Percentiles rank a stretch among this genome's conserved stretches.
phyloP scores from a whole-genome alignment of 2,888 invertebrate genomes.

The Hirtodrosophila duncani region DNA sequence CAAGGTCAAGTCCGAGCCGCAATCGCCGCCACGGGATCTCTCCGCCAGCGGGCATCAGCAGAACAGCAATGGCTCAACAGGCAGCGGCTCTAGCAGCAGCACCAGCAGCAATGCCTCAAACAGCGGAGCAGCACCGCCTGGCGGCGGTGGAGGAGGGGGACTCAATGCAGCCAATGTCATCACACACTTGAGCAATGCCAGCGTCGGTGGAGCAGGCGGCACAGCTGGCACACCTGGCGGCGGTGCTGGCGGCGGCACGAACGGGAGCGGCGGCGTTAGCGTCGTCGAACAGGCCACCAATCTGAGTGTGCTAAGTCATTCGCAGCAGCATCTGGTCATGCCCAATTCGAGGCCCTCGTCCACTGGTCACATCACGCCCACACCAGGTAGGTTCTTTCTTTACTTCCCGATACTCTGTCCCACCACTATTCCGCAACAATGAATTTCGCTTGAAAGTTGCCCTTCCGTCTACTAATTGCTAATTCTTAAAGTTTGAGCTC shows the following conservation, averaged over 20 bases:
- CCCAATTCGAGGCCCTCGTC: slow-evolving; percentile 80
- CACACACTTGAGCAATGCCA: slow-evolving; percentile 53
- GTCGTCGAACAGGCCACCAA: slow-evolving; percentile 77
- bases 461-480: too few relatives aligned
- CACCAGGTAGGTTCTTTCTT: slow-evolving; percentile 78
- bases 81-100: slow-evolving; percentile 59
- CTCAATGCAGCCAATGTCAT: slow-evolving; percentile 53
- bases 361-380: slow-evolving; percentile 81
- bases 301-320: slow-evolving; percentile 80
- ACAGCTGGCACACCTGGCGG: slow-evolving; percentile 48
- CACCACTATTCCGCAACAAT: slow-evolving; percentile 1
- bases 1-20: slow-evolving; percentile 96
- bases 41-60: slow-evolving; percentile 77
- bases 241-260: slow-evolving; percentile 48
- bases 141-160: slow-evolving; percentile 41
- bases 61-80: slow-evolving; percentile 66
- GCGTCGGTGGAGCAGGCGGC: slow-evolving; percentile 52
- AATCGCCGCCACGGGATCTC: slow-evolving; percentile 93
- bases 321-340: slow-evolving; percentile 79
- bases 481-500: too few relatives aligned
- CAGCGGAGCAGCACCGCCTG: too few relatives aligned
- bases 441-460: slow-evolving; percentile 39
- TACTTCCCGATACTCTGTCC: background rate
- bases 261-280: slow-evolving; percentile 68
- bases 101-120: slow-evolving; percentile 58